A percentile compares a stretch with the other conserved stretches of the same genome.
These are phyloP conservation scores for Colistium nudipinnis DNA, from an alignment of 2,113 vertebrate genomes.

Conservation along the genomic window DNA sequence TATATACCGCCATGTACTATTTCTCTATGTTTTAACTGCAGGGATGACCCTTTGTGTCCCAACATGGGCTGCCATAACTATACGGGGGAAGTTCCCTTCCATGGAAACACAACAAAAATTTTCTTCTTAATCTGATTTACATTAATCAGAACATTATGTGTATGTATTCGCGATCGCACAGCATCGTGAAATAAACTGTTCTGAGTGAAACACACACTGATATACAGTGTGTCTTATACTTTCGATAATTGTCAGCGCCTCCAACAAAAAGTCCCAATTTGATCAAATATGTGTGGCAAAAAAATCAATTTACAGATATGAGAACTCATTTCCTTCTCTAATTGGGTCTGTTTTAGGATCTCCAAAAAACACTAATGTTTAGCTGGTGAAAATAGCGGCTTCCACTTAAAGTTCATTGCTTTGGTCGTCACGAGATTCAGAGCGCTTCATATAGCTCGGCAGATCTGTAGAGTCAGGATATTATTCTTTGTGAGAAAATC, in stretches of 20 bases:
- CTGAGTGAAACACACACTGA: neutral
- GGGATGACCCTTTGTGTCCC: neutral
- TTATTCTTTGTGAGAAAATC: neutral
- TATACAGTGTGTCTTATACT: neutral
- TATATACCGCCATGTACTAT: neutral
- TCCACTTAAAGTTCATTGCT: no score
- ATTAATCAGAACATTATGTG: constrained; percentile 20
- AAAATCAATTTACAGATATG: no score
- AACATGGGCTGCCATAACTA: neutral
- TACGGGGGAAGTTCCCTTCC: neutral
- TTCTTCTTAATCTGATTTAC: constrained; percentile 31
- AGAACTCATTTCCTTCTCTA: no score
- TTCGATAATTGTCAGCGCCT: neutral
- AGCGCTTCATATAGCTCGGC: no score
- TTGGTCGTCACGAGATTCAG: no score
- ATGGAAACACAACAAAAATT: constrained; percentile 4
- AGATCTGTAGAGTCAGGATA: neutral
- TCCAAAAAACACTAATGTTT: neutral
- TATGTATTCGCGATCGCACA: neutral
- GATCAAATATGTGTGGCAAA: neutral
- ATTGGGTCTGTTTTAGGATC: no score
- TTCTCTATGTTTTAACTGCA: neutral
- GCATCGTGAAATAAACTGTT: neutral
- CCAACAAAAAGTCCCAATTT: neutral
- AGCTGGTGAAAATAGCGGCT: no score